Percentiles rank a stretch among this genome's conserved stretches.
Evolutionary conservation across 2,113 vertebrate genomes (phyloP).

Genomic region (Ceyx cyanopectus): DNA sequence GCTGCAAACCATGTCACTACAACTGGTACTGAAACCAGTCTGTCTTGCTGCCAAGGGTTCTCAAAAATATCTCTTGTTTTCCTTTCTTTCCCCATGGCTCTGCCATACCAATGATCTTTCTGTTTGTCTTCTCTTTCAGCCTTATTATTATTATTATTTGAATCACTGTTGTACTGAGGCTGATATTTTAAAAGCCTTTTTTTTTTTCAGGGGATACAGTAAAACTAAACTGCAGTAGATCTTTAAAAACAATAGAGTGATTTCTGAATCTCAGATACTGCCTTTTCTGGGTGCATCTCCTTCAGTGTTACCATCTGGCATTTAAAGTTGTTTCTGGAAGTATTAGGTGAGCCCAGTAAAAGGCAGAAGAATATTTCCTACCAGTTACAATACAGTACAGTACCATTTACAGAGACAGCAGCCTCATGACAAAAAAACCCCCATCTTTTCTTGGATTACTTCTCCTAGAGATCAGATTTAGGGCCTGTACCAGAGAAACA

Average conservation of each 20-base stretch:
- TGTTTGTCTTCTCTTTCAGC: neutral
- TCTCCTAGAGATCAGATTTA: neutral
- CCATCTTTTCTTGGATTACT: rapidly evolving
- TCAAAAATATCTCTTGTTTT: neutral
- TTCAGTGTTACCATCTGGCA: neutral
- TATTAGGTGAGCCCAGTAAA: neutral
- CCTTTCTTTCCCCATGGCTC: neutral
- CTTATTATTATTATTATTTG: neutral
- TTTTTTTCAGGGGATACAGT: neutral
- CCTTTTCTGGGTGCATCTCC: neutral
- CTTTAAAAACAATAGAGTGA: neutral
- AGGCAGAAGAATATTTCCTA: neutral
- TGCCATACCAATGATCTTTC: neutral
- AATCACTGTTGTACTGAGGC: neutral
- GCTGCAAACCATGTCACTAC: neutral
- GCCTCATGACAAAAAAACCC: rapidly evolving
- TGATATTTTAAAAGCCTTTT: neutral
- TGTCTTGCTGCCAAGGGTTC: neutral
- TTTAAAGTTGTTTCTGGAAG: neutral
- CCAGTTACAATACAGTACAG: neutral
- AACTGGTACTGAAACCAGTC: neutral
- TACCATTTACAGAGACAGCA: neutral
- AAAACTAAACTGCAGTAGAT: neutral
- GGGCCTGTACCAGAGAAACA: neutral
- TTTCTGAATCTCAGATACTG: neutral